Percentiles rank a stretch among this genome's conserved stretches.
These are phyloP conservation scores for Camponotus vicinus DNA, from an alignment of 1,140 invertebrate genomes.

Conservation along the genomic window DNA sequence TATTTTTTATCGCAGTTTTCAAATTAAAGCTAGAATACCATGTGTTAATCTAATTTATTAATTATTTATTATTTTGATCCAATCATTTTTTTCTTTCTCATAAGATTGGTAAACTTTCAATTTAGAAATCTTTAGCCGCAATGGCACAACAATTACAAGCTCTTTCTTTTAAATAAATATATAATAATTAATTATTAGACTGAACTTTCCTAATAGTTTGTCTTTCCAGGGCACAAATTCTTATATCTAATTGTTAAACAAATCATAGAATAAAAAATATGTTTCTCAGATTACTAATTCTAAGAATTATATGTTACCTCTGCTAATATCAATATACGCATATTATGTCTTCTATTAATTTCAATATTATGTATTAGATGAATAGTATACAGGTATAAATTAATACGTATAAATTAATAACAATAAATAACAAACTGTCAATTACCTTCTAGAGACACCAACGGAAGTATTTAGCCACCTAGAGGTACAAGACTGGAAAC, in stretches of 20 bases:
- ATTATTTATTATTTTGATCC: background rate
- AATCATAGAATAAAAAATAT: too few relatives aligned
- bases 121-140: too few relatives aligned
- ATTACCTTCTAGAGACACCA: conserved; percentile 60
- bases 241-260: too few relatives aligned
- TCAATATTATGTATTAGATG: background rate
- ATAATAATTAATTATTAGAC: too few relatives aligned
- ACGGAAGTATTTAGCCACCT: conserved; percentile 40
- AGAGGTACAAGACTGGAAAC: background rate
- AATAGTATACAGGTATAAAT: background rate
- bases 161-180: too few relatives aligned
- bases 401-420: background rate
- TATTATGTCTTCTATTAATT: background rate
- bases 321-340: background rate
- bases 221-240: too few relatives aligned
- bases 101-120: background rate
- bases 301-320: background rate
- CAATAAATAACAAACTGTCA: background rate
- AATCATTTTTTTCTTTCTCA: background rate
- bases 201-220: too few relatives aligned
- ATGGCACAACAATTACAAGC: too few relatives aligned
- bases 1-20: background rate
- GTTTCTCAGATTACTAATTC: background rate
- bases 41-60: background rate
- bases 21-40: background rate